A percentile compares a stretch with the other conserved stretches of the same genome.
Conservation (phyloP, 2,113 vertebrate species). For the Sminthopsis crassicaudata region DNA sequence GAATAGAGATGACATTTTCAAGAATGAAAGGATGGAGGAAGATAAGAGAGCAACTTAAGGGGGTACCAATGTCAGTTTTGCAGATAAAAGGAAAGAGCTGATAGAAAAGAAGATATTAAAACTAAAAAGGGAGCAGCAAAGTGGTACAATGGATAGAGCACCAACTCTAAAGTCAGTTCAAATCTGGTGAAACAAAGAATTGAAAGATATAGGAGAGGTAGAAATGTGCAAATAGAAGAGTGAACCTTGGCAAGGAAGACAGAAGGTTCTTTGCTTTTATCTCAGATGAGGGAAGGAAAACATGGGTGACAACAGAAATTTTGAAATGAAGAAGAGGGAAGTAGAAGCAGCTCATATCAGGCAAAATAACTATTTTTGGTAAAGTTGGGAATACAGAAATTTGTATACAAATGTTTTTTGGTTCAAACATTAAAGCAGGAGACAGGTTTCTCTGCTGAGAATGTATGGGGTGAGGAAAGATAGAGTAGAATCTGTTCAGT, state of each 20-base stretch:
- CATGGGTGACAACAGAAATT: not conserved
- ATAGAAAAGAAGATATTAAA: not conserved
- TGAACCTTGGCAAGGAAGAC: not conserved
- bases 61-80: not conserved
- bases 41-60: no score
- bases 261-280: not conserved
- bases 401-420: not conserved
- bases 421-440: not conserved
- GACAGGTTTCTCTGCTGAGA: not conserved
- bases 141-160: not conserved
- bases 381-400: not conserved
- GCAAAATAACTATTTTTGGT: not conserved
- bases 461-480: not conserved
- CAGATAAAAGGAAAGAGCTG: not conserved
- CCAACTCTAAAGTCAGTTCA: not conserved
- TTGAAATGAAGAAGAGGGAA: not conserved
- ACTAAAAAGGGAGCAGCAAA: not conserved
- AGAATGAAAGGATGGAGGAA: no score
- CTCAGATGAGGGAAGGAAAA: not conserved
- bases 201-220: not conserved
- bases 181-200: not conserved
- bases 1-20: no score
- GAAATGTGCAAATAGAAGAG: not conserved
- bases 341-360: not conserved
- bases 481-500: not conserved